Percentiles rank a stretch among this genome's conserved stretches.
These are phyloP conservation scores for Cephus pulcher DNA, from an alignment of 2,888 invertebrate species.

Conservation along the genomic window DNA sequence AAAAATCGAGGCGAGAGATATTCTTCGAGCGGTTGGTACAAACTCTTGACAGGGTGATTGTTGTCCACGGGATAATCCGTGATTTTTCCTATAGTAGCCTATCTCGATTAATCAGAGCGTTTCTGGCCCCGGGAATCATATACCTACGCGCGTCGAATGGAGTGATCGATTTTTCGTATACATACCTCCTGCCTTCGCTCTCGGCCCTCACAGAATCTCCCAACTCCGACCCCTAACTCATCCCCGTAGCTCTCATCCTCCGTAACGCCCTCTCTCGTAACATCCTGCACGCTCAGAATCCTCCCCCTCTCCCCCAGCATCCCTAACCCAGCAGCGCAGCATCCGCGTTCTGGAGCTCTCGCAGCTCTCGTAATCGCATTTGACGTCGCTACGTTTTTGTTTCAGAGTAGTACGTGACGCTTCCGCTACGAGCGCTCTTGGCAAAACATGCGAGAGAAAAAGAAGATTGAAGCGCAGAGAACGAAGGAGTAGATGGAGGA, in stretches of 20 bases:
- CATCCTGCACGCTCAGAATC: constrained; percentile 35
- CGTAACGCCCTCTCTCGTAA: constrained; percentile 28
- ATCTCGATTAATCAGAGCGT: constrained; percentile 2
- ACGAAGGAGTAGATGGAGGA: constrained; percentile 28
- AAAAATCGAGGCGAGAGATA: not conserved
- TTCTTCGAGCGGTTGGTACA: not conserved
- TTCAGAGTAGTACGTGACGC: constrained; percentile 66
- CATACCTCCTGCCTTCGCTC: constrained; percentile 42
- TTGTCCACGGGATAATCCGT: not conserved
- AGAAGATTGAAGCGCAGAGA: constrained; percentile 29
- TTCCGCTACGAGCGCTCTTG: constrained; percentile 57
- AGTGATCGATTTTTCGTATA: constrained; percentile 59
- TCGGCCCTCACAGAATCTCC: constrained; percentile 45
- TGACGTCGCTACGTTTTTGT: constrained; percentile 66
- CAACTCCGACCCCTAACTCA: constrained; percentile 23
- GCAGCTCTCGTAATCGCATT: constrained; percentile 65
- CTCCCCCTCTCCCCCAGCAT: constrained; percentile 17
- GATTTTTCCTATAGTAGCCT: not conserved
- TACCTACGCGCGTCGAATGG: constrained; percentile 48
- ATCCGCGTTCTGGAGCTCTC: constrained; percentile 62
- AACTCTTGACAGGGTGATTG: not conserved
- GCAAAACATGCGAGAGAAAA: constrained; percentile 48
- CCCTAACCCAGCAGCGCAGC: constrained; percentile 59
- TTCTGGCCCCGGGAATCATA: constrained; percentile 38
- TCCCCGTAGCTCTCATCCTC: constrained; percentile 18